A percentile compares a stretch with the other conserved stretches of the same genome.
phyloP scores from a whole-genome alignment of 2,113 vertebrate species.

The Thunnus maccoyii region DNA sequence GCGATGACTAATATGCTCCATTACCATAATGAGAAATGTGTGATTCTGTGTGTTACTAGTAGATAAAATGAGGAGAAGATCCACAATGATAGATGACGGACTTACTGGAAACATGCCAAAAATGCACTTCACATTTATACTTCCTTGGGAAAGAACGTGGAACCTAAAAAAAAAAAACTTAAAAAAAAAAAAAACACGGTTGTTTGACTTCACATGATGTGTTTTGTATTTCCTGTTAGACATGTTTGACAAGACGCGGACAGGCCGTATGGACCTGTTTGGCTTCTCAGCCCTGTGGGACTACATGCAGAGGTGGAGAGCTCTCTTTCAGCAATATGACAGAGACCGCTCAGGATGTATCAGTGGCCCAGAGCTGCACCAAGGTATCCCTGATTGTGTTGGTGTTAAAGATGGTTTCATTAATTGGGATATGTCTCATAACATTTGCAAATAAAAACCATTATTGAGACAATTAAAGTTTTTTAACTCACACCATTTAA shows the following conservation, averaged over 20 bases:
- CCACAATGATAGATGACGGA: not conserved
- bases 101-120: not conserved
- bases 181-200: not conserved
- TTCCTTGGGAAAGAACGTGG: not conserved
- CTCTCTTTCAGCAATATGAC: conserved; percentile 94
- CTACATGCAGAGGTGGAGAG: conserved; percentile 94
- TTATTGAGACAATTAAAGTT: no score
- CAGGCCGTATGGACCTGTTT: conserved; percentile 90
- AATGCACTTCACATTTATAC: not conserved
- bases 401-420: not conserved
- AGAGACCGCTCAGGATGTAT: conserved; percentile 92
- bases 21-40: conserved; percentile 23
- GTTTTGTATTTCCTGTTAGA: conserved; percentile 81
- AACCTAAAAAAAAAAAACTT: not conserved
- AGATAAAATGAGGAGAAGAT: not conserved
- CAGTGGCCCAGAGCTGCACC: conserved; percentile 90
- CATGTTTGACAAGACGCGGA: conserved; percentile 94
- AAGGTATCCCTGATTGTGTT: conserved; percentile 84
- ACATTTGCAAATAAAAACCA: no score
- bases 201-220: not conserved
- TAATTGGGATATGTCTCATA: not conserved
- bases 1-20: conserved; percentile 40
- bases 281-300: conserved; percentile 93
- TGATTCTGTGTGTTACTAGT: conserved; percentile 31
- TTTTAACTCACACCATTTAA: not conserved